Evolutionary conservation across 1,140 invertebrate species (phyloP).

Genomic region (Leptinotarsa defecta): DNA sequence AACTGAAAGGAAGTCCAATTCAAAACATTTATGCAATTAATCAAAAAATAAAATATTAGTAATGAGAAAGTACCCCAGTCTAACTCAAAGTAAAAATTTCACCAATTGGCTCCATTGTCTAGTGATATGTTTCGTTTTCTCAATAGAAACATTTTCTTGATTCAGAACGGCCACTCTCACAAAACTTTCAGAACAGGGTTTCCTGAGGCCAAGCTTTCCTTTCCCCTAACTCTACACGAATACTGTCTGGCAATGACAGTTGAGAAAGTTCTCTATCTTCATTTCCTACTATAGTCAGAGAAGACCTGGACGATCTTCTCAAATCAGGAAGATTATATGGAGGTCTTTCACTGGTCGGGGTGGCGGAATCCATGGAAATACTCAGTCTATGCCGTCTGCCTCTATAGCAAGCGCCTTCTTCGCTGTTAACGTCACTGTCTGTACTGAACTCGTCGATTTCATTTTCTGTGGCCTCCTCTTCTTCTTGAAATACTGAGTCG

Average conservation of each 20-base stretch:
- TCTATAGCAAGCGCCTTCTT: constrained; percentile 44
- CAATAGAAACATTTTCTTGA: background rate
- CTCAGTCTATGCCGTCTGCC: constrained; percentile 33
- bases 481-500: constrained; percentile 75
- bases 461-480: constrained; percentile 72
- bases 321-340: constrained; percentile 21
- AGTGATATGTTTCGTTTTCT: background rate
- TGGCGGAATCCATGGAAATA: background rate
- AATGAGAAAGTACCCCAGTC: too few relatives aligned
- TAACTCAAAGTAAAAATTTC: too few relatives aligned
- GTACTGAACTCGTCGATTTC: constrained; percentile 80
- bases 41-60: too few relatives aligned
- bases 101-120: background rate
- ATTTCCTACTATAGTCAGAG: constrained; percentile 38
- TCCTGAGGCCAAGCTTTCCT: constrained; percentile 47
- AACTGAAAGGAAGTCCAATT: too few relatives aligned
- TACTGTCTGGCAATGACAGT: constrained; percentile 39
- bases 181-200: constrained; percentile 56
- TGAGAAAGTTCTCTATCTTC: constrained; percentile 35
- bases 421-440: constrained; percentile 68
- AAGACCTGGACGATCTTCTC: constrained; percentile 38
- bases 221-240: constrained; percentile 36
- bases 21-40: too few relatives aligned
- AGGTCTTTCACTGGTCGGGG: constrained; percentile 32
- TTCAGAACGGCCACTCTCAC: background rate